A percentile compares a stretch with the other conserved stretches of the same genome.
These are phyloP conservation scores for Heliocidaris tuberculata DNA, from an alignment of 35 echinoderm and acorn worm genomes.

Conservation along the genomic window DNA sequence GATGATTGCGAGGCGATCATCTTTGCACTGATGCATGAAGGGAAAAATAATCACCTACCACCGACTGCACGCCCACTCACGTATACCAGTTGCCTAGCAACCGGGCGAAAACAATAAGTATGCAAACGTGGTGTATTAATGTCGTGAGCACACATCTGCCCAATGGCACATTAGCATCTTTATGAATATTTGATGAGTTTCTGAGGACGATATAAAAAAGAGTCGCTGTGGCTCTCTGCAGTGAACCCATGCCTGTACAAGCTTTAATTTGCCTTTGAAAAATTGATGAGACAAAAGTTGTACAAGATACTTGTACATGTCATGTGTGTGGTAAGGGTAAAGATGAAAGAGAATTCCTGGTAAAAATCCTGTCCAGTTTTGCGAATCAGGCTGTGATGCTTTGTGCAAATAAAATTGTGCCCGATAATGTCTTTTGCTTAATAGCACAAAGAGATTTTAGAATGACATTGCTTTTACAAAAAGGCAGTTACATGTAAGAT, in stretches of 20 bases:
- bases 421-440: background rate
- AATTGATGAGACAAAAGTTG: background rate
- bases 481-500: background rate
- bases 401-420: background rate
- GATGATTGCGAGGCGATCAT: background rate
- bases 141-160: background rate
- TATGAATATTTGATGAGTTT: conserved; percentile 8
- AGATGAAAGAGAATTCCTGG: background rate
- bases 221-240: background rate
- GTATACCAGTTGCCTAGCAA: background rate
- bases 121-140: conserved; percentile 4
- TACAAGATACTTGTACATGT: background rate
- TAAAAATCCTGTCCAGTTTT: background rate
- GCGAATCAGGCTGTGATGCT: background rate
- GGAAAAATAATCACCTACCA: conserved; percentile 9
- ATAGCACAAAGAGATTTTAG: too few relatives aligned
- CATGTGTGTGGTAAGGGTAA: background rate
- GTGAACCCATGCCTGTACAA: background rate
- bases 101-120: conserved; percentile 1
- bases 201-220: background rate
- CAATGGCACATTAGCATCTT: background rate
- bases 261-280: background rate
- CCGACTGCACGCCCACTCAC: background rate
- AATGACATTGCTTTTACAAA: too few relatives aligned
- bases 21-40: background rate